phyloP scores from a whole-genome alignment of 2,888 invertebrate genomes.

The Polydrusus tereticollis region DNA sequence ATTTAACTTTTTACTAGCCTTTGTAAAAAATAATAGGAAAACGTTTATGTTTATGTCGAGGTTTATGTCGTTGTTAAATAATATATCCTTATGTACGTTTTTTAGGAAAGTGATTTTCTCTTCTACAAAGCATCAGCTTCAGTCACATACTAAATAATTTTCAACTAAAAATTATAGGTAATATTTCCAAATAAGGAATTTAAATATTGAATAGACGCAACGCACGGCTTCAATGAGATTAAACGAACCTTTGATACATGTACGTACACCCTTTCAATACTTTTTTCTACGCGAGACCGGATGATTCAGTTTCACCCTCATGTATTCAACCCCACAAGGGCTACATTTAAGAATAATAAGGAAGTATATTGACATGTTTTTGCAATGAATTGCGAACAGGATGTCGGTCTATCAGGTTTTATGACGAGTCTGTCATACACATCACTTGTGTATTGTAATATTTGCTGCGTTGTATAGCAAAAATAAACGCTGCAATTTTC shows the following conservation, averaged over 20 bases:
- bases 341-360: constrained; percentile 45
- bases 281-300: constrained; percentile 37
- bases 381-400: constrained; percentile 39
- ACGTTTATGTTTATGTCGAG: too few species aligned
- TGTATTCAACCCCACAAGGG: constrained; percentile 39
- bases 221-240: constrained; percentile 19
- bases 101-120: too few species aligned
- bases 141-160: too few species aligned
- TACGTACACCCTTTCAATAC: constrained; percentile 32
- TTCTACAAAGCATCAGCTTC: too few species aligned
- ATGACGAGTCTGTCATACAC: constrained; percentile 11
- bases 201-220: constrained; percentile 25
- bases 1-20: not conserved
- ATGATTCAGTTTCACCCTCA: constrained; percentile 48
- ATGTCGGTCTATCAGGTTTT: constrained; percentile 39
- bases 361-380: constrained; percentile 41
- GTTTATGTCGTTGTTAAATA: too few species aligned
- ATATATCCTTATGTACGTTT: too few species aligned
- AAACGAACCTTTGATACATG: constrained; percentile 33
- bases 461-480: not conserved
- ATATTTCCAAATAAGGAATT: constrained; percentile 22
- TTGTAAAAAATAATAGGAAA: too few species aligned
- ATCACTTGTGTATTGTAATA: not conserved
- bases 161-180: too few species aligned
- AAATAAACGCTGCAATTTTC: not conserved